Conservation (phyloP, 1,140 invertebrate genomes). For the Drosophila teissieri region DNA sequence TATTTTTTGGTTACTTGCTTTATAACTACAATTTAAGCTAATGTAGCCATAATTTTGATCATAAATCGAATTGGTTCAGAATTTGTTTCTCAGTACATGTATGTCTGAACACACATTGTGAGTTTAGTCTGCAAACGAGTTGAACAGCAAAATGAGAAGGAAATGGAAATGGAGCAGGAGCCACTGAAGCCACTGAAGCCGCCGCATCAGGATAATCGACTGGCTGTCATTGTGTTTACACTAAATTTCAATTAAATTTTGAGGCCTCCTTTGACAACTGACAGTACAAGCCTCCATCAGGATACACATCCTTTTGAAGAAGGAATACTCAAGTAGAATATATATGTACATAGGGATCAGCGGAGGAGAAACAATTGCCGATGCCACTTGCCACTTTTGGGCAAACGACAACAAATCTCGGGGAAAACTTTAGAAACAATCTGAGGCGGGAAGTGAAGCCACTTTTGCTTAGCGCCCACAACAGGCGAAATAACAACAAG, state of each 20-base stretch:
- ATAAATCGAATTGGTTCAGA: no score
- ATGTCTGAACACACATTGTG: slow-evolving; percentile 1
- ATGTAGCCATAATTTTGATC: no score
- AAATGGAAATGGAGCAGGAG: slow-evolving; percentile 30
- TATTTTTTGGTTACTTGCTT: no score
- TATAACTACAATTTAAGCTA: no score
- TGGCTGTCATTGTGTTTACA: slow-evolving; percentile 79
- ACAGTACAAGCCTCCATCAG: slow-evolving; percentile 29
- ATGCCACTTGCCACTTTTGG: slow-evolving; percentile 64
- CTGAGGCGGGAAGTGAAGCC: slow-evolving; percentile 76
- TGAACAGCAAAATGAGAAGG: slow-evolving; percentile 9
- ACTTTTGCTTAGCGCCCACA: slow-evolving; percentile 57
- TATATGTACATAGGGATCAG: slow-evolving; percentile 27
- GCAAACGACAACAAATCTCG: slow-evolving; percentile 68
- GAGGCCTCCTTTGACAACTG: slow-evolving; percentile 71
- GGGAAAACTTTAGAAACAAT: slow-evolving; percentile 72
- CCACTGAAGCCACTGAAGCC: slow-evolving; percentile 12
- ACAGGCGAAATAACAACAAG: slow-evolving; percentile 16
- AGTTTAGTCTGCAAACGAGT: slow-evolving; percentile 2
- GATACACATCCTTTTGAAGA: not conserved
- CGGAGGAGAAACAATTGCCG: slow-evolving; percentile 62
- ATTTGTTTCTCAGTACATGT: slow-evolving; percentile 11
- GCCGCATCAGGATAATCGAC: slow-evolving; percentile 71
- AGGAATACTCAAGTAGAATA: slow-evolving; percentile 17
- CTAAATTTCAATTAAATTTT: slow-evolving; percentile 83